Evolutionary conservation across 2,888 invertebrate genomes (phyloP).

Genomic region (Diarsia rubi): DNA sequence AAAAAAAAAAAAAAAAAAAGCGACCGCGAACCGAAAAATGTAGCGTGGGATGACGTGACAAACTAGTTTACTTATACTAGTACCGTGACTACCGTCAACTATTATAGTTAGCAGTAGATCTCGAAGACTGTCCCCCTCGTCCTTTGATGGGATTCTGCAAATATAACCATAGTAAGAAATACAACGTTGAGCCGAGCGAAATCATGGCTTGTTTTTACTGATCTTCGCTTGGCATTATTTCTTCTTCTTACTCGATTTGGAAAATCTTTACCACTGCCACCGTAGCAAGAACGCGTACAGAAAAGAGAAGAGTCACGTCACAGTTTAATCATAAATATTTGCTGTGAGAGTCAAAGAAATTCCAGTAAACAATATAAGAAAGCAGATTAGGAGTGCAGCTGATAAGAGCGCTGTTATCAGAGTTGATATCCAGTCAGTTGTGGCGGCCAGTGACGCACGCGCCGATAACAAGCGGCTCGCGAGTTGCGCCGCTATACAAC

Average conservation of each 20-base stretch:
- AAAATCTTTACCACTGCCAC: neutral
- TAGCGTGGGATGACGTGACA: constrained; percentile 6
- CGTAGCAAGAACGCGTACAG: neutral
- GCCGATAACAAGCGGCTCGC: constrained; percentile 45
- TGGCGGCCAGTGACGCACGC: constrained; percentile 57
- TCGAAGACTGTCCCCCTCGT: neutral
- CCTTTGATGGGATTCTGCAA: neutral
- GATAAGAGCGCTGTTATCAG: constrained; percentile 68
- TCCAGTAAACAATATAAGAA: constrained; percentile 56
- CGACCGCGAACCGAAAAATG: constrained; percentile 31
- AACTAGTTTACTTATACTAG: neutral
- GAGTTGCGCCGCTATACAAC: neutral
- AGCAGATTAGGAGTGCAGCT: constrained; percentile 59
- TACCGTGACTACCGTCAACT: neutral
- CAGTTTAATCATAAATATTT: constrained; percentile 1
- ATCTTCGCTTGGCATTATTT: neutral
- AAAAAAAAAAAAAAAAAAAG: no score
- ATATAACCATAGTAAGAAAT: neutral
- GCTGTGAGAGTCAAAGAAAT: constrained; percentile 30
- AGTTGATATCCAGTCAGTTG: constrained; percentile 54
- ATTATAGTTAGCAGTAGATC: neutral
- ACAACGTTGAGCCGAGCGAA: neutral
- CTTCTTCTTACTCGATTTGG: neutral
- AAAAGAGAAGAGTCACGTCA: neutral
- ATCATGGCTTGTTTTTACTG: neutral